Base-by-base conservation (phyloP, 2,888 invertebrate genomes). In the Lasioglossum malachurum region DNA sequence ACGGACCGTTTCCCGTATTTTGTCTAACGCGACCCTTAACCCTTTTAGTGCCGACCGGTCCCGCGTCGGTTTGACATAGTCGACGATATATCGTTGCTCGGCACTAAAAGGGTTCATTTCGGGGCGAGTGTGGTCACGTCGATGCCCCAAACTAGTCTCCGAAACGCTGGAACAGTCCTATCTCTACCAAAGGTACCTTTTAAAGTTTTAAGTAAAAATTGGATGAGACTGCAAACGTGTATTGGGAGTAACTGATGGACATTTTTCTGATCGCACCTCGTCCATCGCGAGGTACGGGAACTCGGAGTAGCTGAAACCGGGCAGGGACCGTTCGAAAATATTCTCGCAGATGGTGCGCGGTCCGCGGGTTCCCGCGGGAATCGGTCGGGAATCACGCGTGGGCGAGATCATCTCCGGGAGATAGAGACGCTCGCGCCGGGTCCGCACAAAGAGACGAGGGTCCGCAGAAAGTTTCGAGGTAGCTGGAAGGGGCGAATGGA, bases 401-500 rank as follows among this genome's bases (percentile, higher is more conserved):
- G 90, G 87, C 78, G 87, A 90, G 89, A 91, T 89, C 78, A 87
- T 79, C 80, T 73, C 19, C 69, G 27, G 75, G 78, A 89, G 89
- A 88, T 86, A 88, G 82, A 87, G 81, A 19, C 46, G n/a, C 71
- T 35, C 35, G 19, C 67, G 67, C 35, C 8, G 35, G 35, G 67
- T 67, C 67, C 16, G 67, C 67, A 67, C 67, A 86, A 87, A 86
- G 85, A 76, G 77, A 75, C 84, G 85, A 78, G 75, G 78, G 86
- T 82, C 81, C 74, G 78, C 78, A 76, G 90, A 35, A 84, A 84
- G 87, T 89, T 93, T 91, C 91, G 82, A 90, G 86, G 90, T 88
- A 89, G 82, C 88, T 79, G 87, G 74, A 84, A 86, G 85, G 84
- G 86, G 88, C 91, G 90, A 91, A 88, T 89, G 92, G 92, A 93